Base-by-base conservation (phyloP, 2,113 vertebrate species). In the Grammomys surdaster region DNA sequence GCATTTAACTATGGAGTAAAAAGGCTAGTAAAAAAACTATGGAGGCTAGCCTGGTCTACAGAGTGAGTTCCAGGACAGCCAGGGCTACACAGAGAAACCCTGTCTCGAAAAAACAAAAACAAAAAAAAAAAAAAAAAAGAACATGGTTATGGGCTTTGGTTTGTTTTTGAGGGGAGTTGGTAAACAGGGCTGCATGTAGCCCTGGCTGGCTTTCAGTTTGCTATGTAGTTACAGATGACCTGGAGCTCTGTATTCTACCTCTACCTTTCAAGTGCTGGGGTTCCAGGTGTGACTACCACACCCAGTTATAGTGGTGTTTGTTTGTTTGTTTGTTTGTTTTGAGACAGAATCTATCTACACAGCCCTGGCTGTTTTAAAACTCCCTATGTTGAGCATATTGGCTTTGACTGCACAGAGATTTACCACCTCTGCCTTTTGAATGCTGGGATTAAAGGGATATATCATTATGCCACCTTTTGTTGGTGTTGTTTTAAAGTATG, bases 131-230 rank as follows among this genome's bases (percentile, higher is more conserved):
- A n/a, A n/a, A n/a, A n/a, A n/a, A n/a, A n/a, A n/a, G n/a, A n/a
- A n/a, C n/a, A 51, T 91, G 77, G 48, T 51, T 95, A 58, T 76
- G 67, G 19, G 51, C 28, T 77, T 80, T 90, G 76, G 77, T 65
- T 33, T 51, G 67, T 72, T 33, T 94, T 14, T 75, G 67, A 76
- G 58, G 84, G 26, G 26, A 65, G 63, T 93, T 86, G 36, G 51
- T 26, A 54, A 78, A 54, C 28, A 33, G 76, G 76, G 76, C 48
- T 5, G 51, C 5, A 3, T 33, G 76, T 31, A 54, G 48, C 46
- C 28, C 48, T 69, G 14, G 76, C 26, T 54, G 14, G 12, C 26
- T 48, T 33, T 31, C 26, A 43, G 19, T 43, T 24, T 12, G 40
- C 73, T 46, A 4, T 75, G 72, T 51, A 78, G 48, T 28, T 54